Evolutionary conservation across 1,140 invertebrate species (phyloP).

Genomic region (Ostrea denselamellosa): DNA sequence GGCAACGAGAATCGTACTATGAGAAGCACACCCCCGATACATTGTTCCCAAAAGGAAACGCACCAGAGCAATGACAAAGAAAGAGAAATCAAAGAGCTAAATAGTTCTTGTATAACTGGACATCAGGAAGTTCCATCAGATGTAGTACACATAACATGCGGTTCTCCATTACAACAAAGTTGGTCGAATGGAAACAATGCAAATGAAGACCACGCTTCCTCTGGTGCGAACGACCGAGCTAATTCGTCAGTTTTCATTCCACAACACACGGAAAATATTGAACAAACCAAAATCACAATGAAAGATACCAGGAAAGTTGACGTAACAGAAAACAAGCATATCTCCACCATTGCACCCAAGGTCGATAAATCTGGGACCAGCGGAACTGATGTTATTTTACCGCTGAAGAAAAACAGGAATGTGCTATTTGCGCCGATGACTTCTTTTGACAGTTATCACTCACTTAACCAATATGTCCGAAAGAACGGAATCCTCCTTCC

Average conservation of each 20-base stretch:
- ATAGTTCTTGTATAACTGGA: neutral
- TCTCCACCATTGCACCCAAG: neutral
- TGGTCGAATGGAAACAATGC: too few relatives aligned
- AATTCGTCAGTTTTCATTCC: neutral
- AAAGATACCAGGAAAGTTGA: neutral
- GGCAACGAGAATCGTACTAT: neutral
- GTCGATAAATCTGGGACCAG: neutral
- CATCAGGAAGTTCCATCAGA: neutral
- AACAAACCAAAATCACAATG: neutral
- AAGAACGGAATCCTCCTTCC: constrained; percentile 11
- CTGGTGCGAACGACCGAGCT: neutral
- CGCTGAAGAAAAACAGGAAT: neutral
- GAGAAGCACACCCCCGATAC: neutral
- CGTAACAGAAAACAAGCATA: neutral
- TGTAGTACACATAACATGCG: neutral
- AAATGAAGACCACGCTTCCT: too few relatives aligned
- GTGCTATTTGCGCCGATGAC: neutral
- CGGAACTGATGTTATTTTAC: neutral
- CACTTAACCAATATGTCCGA: neutral
- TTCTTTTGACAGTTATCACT: neutral
- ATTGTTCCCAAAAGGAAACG: neutral
- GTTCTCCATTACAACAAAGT: too few relatives aligned
- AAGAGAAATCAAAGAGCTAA: neutral
- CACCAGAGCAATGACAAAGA: neutral
- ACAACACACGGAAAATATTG: neutral